Base-by-base conservation (phyloP, 1,140 invertebrate genomes). In the Coenobita brevimanus region DNA sequence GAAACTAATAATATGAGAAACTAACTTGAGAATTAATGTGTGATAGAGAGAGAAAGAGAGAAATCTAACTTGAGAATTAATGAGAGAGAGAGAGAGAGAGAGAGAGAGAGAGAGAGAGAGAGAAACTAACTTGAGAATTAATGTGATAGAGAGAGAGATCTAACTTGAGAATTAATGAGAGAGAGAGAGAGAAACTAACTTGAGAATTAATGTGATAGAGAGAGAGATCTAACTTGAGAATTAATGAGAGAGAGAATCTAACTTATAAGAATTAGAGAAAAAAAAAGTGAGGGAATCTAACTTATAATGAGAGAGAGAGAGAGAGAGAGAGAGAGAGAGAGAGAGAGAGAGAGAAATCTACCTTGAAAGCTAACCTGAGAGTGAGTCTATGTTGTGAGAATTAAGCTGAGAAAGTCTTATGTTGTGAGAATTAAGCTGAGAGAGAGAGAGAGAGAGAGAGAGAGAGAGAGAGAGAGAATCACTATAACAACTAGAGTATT, bases 1-100 rank as follows among this genome's bases (percentile, higher is more conserved):
- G 1, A 62, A 62, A 17, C 1, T 62, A 62, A 62, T 24, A 17
- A 10, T 57, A 57, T 13, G 10, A 13, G n/a, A 57, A 10, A 10
- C n/a, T 13, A 57, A 10, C 54, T 57, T 24, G 17, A 62, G 17
- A 1, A 62, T 24, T 62, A 4, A n/a, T 4, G 21, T 62, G 21
- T 62, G 1, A 62, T n/a, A n/a, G 57, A 62, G 57, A 62, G 57
- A 62, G 57, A 62, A 24, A 62, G 57, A 62, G 57, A 62, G 57
- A 62, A 24, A 62, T n/a, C n/a, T n/a, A n/a, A n/a, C n/a, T n/a
- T n/a, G n/a, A n/a, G n/a, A n/a, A n/a, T n/a, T 17, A 62, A 24
- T n/a, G 57, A 62, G 57, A 62, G 57, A 62, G 57, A 62, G 57
- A 62, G 57, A 62, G 57, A 62, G 57, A 62, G 57, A 62, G 57